A percentile compares a stretch with the other conserved stretches of the same genome.
phyloP scores from a whole-genome alignment of 2,113 vertebrate species.

The Amphilophus citrinellus region DNA sequence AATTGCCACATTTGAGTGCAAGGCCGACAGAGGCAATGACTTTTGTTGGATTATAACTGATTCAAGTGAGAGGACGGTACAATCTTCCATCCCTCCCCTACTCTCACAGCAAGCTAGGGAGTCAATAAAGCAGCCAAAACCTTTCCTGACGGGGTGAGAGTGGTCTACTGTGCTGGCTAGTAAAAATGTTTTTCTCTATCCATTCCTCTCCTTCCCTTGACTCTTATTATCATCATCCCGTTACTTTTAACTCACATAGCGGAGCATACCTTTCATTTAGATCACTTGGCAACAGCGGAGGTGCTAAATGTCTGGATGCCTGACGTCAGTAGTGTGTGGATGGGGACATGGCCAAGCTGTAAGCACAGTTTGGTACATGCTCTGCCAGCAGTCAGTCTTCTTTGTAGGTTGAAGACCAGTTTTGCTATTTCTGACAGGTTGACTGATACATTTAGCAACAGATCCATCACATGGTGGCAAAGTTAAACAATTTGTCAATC shows the following conservation, averaged over 20 bases:
- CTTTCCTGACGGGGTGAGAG: conserved; percentile 60
- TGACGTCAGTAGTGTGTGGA: neutral
- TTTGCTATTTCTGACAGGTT: neutral
- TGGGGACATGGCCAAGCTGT: neutral
- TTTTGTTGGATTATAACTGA: conserved; percentile 32
- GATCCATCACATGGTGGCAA: no score
- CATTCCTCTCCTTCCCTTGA: conserved; percentile 30
- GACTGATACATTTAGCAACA: no score
- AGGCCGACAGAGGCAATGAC: conserved; percentile 2
- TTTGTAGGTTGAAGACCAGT: neutral
- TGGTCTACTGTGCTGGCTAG: conserved; percentile 56
- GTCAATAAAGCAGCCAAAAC: conserved; percentile 50
- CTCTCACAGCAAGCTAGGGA: conserved; percentile 34
- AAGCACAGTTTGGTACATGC: conserved; percentile 7
- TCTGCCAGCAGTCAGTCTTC: conserved; percentile 2
- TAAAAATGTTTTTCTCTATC: conserved; percentile 53
- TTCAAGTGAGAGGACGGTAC: conserved; percentile 30
- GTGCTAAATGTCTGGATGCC: conserved; percentile 5
- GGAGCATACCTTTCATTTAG: conserved; percentile 23
- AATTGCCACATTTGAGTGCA: conserved; percentile 5
- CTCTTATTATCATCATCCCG: conserved; percentile 68
- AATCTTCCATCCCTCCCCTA: conserved; percentile 21
- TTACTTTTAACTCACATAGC: conserved; percentile 40
- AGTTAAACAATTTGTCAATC: no score
- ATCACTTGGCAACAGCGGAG: neutral